These are phyloP conservation scores for Papilio aristodemus DNA, from an alignment of 1,140 invertebrate genomes.

Conservation along the genomic window DNA sequence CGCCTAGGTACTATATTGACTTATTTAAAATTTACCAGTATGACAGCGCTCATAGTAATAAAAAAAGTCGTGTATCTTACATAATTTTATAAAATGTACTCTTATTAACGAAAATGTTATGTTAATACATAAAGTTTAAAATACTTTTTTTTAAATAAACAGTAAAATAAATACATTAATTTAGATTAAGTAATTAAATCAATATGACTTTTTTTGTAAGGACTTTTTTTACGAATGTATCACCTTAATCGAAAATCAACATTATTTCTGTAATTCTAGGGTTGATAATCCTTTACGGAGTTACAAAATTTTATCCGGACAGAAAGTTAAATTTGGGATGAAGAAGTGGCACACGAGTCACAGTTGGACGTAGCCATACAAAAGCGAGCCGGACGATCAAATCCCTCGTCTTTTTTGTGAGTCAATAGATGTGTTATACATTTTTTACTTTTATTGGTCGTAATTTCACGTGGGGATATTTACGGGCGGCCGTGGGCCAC, in stretches of 20 bases:
- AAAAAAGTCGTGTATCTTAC: background rate
- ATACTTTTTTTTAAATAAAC: background rate
- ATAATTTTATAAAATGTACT: background rate
- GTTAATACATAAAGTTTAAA: too few relatives aligned
- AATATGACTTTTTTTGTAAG: background rate
- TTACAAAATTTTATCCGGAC: constrained; percentile 6
- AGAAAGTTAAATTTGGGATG: constrained; percentile 7
- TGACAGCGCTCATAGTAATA: background rate
- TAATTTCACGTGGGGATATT: constrained; percentile 78
- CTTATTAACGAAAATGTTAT: too few relatives aligned
- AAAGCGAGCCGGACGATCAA: constrained; percentile 71
- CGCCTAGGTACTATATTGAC: background rate
- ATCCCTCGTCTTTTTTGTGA: constrained; percentile 73
- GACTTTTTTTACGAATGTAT: background rate
- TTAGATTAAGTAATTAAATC: constrained; percentile 1
- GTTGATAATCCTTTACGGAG: constrained; percentile 25
- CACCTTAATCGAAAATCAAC: background rate
- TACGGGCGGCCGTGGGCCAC: constrained; percentile 72
- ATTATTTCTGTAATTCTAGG: background rate
- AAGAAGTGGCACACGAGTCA: constrained; percentile 39
- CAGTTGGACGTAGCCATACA: constrained; percentile 72
- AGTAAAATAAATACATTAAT: background rate
- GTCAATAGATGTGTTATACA: constrained; percentile 77
- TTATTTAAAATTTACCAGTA: background rate
- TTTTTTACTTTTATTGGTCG: constrained; percentile 78